Evolutionary conservation across 2,888 invertebrate genomes (phyloP), one percentile per base, ranked within the genome.

Genomic region (Hirtodrosophila confusa): DNA sequence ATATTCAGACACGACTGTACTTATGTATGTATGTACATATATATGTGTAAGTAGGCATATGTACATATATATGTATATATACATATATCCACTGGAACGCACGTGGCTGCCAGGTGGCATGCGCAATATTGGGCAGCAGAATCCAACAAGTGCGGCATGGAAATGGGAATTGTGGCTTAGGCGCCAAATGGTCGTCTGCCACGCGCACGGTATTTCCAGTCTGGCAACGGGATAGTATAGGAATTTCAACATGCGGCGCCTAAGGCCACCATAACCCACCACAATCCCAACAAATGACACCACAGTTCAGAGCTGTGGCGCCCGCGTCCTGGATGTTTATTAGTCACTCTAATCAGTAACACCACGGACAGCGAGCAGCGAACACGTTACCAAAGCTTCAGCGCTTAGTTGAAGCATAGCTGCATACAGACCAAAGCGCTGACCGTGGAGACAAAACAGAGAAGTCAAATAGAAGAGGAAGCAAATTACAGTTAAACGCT

Each of bases 131-230:
- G 10, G 39, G 9, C 49, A 63, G 36, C 44, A 60, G 79, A 82
- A 80, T 84, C 87, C 89, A 90, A 90, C 90, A 90, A 89, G 90
- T 90, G 89, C 83, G 83, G 86, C 77, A 63, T 65, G 63, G 56
- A 63, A 75, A 64, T 63, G 58, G 40, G 7, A 45, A 47, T 29
- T 2, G 7, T 31, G 31, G 35, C 57, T 53, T 24, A 45, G 50
- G 65, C 58, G 47, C 33, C 48, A 53, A 57, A 40, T 47, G 66
- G 65, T 33, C 12, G 36, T 43, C 48, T 58, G 51, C 40, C 43
- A 37, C 17, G 47, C 60, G 54, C 43, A 58, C 64, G 35, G 48
- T 58, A 55, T 43, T 78, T 77, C 65, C 66, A 76, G 75, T 51
- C 53, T 41, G 39, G 24, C 48, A 53, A 36, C 50, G 33, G 37